These are phyloP conservation scores for Cantharis flavilabris DNA, from an alignment of 2,888 invertebrate genomes.

Conservation along the genomic window DNA sequence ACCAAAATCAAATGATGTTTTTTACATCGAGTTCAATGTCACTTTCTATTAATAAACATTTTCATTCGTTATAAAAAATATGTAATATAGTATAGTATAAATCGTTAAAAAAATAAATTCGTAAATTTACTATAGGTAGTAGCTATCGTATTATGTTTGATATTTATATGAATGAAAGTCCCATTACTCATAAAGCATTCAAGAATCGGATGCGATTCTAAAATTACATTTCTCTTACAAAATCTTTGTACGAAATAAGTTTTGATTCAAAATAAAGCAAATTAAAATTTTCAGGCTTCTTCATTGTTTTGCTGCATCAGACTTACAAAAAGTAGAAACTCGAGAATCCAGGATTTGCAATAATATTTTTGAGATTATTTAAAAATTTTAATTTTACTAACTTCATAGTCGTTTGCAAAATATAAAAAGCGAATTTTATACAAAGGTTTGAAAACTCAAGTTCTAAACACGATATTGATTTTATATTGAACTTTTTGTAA, in stretches of 20 bases:
- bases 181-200: not conserved
- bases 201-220: not conserved
- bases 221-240: not conserved
- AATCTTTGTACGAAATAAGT: not conserved
- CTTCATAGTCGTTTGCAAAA: not conserved
- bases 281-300: not conserved
- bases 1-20: no score
- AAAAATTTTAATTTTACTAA: not conserved
- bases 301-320: not conserved
- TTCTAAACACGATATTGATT: not conserved
- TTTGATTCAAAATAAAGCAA: not conserved
- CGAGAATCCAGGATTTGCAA: not conserved
- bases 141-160: not conserved
- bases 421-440: not conserved
- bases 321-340: not conserved
- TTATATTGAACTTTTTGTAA: not conserved
- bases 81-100: no score
- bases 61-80: not conserved
- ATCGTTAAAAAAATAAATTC: not conserved
- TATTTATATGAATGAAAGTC: not conserved
- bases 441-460: not conserved
- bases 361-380: not conserved
- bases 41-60: not conserved
- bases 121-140: not conserved
- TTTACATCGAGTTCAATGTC: not conserved